A percentile compares a stretch with the other conserved stretches of the same genome.
phyloP scores from a whole-genome alignment of 2,113 vertebrate genomes.

The Rhinolophus ferrumequinum region DNA sequence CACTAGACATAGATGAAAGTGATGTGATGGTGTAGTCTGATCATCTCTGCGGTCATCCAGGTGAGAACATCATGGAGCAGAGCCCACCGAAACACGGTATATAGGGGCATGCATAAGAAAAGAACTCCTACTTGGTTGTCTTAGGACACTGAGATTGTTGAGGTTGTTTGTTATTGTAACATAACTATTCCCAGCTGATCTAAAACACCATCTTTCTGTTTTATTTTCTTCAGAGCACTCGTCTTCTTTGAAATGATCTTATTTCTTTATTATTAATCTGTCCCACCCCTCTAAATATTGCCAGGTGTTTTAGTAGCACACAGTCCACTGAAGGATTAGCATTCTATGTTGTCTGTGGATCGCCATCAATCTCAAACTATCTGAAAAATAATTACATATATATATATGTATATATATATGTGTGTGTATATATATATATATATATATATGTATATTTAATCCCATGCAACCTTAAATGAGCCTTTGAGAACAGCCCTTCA shows the following conservation, averaged over 20 bases:
- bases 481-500: background rate
- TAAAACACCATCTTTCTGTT: background rate
- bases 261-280: background rate
- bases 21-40: background rate
- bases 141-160: background rate
- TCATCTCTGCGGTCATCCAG: background rate
- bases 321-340: background rate
- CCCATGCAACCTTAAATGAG: background rate
- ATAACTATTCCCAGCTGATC: background rate
- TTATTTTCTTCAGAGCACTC: conserved; percentile 16
- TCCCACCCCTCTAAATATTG: background rate
- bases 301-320: background rate
- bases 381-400: no score
- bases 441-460: no score
- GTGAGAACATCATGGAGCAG: background rate
- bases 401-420: no score
- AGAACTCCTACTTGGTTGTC: background rate
- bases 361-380: background rate
- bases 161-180: background rate
- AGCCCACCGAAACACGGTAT: background rate
- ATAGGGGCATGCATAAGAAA: background rate
- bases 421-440: no score
- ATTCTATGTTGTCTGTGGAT: background rate
- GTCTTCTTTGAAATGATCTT: background rate
- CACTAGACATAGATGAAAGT: background rate